phyloP scores from a whole-genome alignment of 2,797 vertebrate species.

The Myotis pilosus region DNA sequence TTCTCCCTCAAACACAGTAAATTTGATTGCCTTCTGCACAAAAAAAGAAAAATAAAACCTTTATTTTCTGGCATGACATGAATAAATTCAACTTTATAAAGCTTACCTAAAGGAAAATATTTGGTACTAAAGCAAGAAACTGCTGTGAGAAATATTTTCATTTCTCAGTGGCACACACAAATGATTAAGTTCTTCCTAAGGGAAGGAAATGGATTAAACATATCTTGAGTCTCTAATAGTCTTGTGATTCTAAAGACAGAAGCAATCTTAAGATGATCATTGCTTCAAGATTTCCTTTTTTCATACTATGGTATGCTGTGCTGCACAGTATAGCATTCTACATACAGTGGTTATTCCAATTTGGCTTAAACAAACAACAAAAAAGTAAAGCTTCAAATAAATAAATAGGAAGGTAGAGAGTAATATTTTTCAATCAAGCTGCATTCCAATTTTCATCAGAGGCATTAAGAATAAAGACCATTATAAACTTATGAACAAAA shows the following conservation, averaged over 20 bases:
- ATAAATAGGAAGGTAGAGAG: not conserved
- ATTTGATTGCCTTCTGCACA: not conserved
- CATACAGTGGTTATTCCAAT: not conserved
- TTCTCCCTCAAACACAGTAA: conserved; percentile 28
- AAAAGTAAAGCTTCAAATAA: not conserved
- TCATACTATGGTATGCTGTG: not conserved
- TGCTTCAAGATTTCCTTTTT: not conserved
- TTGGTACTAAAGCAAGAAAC: not conserved
- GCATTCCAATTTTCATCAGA: conserved; percentile 29
- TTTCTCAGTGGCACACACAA: not conserved
- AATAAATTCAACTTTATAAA: not conserved
- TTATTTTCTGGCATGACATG: not conserved
- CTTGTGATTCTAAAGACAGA: not conserved
- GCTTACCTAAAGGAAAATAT: not conserved
- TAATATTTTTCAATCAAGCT: not conserved
- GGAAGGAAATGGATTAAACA: not conserved
- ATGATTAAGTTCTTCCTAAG: not conserved
- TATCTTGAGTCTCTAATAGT: not conserved
- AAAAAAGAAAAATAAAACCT: not conserved
- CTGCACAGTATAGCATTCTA: not conserved
- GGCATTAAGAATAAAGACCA: not conserved
- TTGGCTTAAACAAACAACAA: not conserved
- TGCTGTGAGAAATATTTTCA: not conserved
- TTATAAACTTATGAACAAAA: too few species aligned
- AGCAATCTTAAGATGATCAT: not conserved